Evolutionary conservation across 2,797 vertebrate species (phyloP), one percentile per base, ranked within the genome.

Genomic region (Gobio occitaniae): DNA sequence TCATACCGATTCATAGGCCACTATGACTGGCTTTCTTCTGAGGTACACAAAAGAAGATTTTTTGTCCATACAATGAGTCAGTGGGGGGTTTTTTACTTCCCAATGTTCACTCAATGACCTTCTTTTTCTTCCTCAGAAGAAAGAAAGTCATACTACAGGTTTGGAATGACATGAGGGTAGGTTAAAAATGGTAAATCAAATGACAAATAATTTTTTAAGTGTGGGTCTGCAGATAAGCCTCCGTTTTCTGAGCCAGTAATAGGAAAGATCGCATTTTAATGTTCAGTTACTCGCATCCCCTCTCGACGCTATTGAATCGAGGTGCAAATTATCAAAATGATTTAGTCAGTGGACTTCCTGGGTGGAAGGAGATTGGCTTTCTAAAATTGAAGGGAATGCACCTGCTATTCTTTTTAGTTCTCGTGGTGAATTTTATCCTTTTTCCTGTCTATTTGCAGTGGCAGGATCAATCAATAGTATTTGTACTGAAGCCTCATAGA

Each of bases 391-490:
- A 83, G 44, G 44, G 76, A 86, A 82, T 44, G 69, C 54, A 79
- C 59, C 50, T 63, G 50, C 47, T 54, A 41, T 80, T 38, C 65
- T 41, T 47, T 16, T 80, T 29, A 25, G 48, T 68, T 47, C 50
- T 52, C 48, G 29, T 77, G 56, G 17, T 38, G 72, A 84, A 83
- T 78, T 83, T 83, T 68, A 68, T 59, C 76, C 65, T 84, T 75
- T 75, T 82, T 84, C 56, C 80, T 52, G 71, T 80, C 65, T 81
- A 36, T 41, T 61, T 68, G 25, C 77, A 50, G 83, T 41, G 52
- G 54, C 32, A 81, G 38, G 44, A 75, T 66, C 74, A 47, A 88
- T 89, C 89, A 86, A 88, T 88, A 89, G 54, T 80, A 79, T 86
- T 89, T 89, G 78, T 84, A 69, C 85, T 87, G 75, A 84, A 59